Conservation (phyloP, 2,888 invertebrate genomes). For the Drosophila testacea region DNA sequence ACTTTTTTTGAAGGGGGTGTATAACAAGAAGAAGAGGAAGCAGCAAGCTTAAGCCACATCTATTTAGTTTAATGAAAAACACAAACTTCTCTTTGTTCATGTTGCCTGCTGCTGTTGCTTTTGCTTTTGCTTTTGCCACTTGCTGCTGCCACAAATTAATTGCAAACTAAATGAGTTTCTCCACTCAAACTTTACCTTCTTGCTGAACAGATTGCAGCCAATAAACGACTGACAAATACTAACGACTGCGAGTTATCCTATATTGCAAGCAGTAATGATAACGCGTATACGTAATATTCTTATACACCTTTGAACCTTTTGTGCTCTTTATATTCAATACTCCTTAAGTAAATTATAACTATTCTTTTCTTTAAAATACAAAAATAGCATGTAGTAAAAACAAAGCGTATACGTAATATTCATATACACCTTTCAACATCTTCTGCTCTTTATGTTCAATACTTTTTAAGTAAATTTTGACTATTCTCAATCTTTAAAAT, state of each 20-base stretch:
- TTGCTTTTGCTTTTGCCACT: conserved; percentile 22
- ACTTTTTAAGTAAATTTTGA: no score
- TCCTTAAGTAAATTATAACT: no score
- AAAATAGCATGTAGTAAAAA: no score
- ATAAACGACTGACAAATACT: not conserved
- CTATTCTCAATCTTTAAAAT: no score
- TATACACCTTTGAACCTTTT: not conserved
- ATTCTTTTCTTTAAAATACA: no score
- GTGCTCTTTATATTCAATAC: not conserved
- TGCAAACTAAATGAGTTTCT: conserved; percentile 78
- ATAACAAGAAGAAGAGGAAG: conserved; percentile 5
- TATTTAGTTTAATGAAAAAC: conserved; percentile 78
- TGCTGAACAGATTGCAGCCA: conserved; percentile 9
- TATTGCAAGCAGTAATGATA: not conserved
- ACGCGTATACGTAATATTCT: conserved; percentile 6
- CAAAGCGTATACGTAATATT: not conserved
- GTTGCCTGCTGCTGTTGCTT: not conserved
- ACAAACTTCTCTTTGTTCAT: conserved; percentile 52
- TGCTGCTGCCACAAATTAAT: conserved; percentile 72
- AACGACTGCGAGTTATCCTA: not conserved
- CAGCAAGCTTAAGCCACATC: conserved; percentile 37
- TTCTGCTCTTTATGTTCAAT: not conserved
- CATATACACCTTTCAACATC: not conserved
- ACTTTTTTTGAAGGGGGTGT: conserved; percentile 28
- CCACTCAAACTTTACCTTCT: conserved; percentile 65